phyloP scores from a whole-genome alignment of 2,888 invertebrate genomes.

The Gonocerus acuteangulatus region DNA sequence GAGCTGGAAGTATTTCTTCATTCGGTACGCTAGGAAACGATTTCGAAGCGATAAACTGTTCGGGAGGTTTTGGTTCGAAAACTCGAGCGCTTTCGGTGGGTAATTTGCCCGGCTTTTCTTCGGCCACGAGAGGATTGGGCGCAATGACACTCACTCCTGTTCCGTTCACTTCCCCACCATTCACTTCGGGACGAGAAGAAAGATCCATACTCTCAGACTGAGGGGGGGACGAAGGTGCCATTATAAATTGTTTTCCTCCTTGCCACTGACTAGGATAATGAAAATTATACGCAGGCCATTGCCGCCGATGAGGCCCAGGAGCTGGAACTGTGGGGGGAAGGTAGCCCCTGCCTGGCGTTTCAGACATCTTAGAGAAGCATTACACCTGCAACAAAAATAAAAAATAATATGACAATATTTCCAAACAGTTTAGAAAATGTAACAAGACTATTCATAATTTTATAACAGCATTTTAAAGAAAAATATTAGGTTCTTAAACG shows the following conservation, averaged over 20 bases:
- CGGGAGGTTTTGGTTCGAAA: conserved; percentile 11
- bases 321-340: conserved; percentile 32
- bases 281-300: conserved; percentile 21
- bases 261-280: conserved; percentile 17
- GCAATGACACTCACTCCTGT: conserved; percentile 39
- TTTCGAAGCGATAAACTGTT: conserved; percentile 4
- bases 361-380: conserved; percentile 29
- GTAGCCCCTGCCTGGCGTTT: conserved; percentile 32
- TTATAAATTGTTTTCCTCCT: conserved; percentile 39
- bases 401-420: no score
- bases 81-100: conserved; percentile 17
- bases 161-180: conserved; percentile 21
- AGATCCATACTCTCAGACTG: conserved; percentile 33
- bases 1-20: neutral
- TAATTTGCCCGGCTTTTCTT: conserved; percentile 14
- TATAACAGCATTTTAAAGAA: no score
- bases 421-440: no score
- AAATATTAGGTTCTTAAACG: no score
- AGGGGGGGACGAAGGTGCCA: conserved; percentile 32
- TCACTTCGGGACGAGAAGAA: conserved; percentile 19
- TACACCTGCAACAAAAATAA: neutral
- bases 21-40: neutral
- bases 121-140: conserved; percentile 33
- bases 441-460: no score
- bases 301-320: conserved; percentile 27